phyloP scores from a whole-genome alignment of 2,797 vertebrate genomes.

The Poecilia velifera region DNA sequence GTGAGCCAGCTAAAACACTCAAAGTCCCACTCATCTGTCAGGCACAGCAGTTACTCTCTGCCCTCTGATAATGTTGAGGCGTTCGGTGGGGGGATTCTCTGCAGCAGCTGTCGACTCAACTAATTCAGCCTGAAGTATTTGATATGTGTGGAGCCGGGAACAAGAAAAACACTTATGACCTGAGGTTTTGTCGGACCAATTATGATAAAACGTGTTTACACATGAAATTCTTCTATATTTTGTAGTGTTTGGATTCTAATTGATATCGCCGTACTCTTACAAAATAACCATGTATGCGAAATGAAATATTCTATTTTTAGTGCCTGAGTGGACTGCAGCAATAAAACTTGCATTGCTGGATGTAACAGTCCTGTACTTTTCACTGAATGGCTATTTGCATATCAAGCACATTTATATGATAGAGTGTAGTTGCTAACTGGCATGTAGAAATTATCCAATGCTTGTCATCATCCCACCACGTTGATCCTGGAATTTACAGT shows the following conservation, averaged over 20 bases:
- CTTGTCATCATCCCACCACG: background rate
- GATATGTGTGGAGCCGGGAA: constrained; percentile 24
- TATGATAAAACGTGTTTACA: background rate
- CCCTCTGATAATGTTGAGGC: constrained; percentile 51
- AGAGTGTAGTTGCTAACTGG: background rate
- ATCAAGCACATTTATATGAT: background rate
- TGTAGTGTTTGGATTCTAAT: constrained; percentile 22
- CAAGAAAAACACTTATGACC: constrained; percentile 18
- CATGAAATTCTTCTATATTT: constrained; percentile 10
- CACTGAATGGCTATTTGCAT: background rate
- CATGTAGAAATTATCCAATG: background rate
- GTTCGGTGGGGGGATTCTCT: constrained; percentile 24
- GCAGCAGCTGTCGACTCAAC: constrained; percentile 28
- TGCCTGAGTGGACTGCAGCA: background rate
- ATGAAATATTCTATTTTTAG: background rate
- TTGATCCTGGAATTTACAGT: background rate
- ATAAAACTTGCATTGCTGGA: background rate
- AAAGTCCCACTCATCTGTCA: constrained; percentile 62
- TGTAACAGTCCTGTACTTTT: background rate
- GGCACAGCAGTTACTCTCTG: constrained; percentile 47
- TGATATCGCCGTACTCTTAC: constrained; percentile 13
- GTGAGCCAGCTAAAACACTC: constrained; percentile 47
- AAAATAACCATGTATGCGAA: background rate
- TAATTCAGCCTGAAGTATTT: constrained; percentile 45
- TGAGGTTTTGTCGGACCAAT: constrained; percentile 20